Percentiles rank a stretch among this genome's conserved stretches.
Conservation (phyloP, 2,113 vertebrate genomes). For the Dascyllus trimaculatus region DNA sequence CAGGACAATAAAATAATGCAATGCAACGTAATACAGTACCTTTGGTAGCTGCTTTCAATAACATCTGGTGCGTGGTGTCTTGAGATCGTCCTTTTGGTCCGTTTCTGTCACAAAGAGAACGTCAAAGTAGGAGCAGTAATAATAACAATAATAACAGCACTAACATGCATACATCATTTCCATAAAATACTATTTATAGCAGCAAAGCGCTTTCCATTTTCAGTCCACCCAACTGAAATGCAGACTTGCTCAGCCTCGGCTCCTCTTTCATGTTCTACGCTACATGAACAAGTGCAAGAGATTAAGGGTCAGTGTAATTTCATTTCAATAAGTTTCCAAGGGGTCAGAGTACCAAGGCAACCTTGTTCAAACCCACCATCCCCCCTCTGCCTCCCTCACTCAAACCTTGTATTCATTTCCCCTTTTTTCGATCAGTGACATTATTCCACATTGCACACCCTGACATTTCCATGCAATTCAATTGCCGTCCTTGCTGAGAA, state of each 20-base stretch:
- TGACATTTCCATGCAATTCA: slow-evolving; percentile 93
- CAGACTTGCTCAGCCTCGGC: slow-evolving; percentile 69
- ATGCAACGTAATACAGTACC: slow-evolving; percentile 82
- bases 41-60: slow-evolving; percentile 91
- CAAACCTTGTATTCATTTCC: slow-evolving; percentile 92
- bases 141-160: not conserved
- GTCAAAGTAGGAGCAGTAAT: not conserved
- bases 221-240: slow-evolving; percentile 30
- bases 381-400: slow-evolving; percentile 74
- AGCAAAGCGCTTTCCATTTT: slow-evolving; percentile 2
- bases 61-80: slow-evolving; percentile 91
- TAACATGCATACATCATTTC: not conserved
- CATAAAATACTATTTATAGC: slow-evolving; percentile 4
- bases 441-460: slow-evolving; percentile 81
- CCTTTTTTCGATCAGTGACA: slow-evolving; percentile 74
- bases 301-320: slow-evolving; percentile 89
- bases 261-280: slow-evolving; percentile 70
- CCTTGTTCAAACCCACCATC: slow-evolving; percentile 81
- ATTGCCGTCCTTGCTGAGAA: slow-evolving; percentile 88
- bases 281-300: slow-evolving; percentile 84
- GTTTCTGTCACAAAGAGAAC: slow-evolving; percentile 87
- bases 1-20: slow-evolving; percentile 26
- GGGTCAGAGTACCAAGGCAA: slow-evolving; percentile 88
- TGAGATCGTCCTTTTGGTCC: slow-evolving; percentile 92
- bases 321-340: slow-evolving; percentile 92